Percentiles rank a stretch among this genome's conserved stretches.
phyloP scores from a whole-genome alignment of 2,113 vertebrate species.

The Epinephelus lanceolatus region DNA sequence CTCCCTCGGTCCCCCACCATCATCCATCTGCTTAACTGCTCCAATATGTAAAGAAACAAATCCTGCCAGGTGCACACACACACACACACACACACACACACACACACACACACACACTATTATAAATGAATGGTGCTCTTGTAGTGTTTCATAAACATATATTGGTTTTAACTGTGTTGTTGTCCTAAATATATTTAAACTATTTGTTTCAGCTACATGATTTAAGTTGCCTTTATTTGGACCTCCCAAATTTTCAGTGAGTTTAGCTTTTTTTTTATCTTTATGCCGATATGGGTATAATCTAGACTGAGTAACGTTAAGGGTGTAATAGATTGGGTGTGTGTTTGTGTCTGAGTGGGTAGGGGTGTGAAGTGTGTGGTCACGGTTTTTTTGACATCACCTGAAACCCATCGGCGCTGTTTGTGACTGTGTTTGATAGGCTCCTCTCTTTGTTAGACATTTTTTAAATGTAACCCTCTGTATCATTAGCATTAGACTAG shows the following conservation, averaged over 20 bases:
- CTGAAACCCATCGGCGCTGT: background rate
- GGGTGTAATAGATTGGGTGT: background rate
- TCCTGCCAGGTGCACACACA: conserved; percentile 2
- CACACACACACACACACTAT: background rate
- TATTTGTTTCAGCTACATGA: no score
- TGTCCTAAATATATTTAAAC: no score
- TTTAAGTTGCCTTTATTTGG: no score
- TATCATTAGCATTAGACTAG: background rate
- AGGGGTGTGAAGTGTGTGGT: background rate
- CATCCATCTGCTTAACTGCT: conserved; percentile 66
- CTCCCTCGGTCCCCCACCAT: conserved; percentile 39
- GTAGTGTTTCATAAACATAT: no score
- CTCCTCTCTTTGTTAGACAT: background rate
- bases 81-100: background rate
- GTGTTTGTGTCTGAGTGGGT: background rate
- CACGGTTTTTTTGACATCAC: background rate
- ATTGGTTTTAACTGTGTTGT: no score
- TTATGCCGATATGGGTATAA: no score
- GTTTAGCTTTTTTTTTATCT: no score
- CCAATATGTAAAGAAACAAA: conserved; percentile 36
- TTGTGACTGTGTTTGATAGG: background rate
- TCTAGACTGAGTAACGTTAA: no score
- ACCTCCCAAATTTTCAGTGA: background rate
- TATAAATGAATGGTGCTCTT: no score
- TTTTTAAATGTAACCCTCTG: background rate